Base-by-base conservation (phyloP, 2,888 invertebrate species). In the Drosophila picticornis region DNA sequence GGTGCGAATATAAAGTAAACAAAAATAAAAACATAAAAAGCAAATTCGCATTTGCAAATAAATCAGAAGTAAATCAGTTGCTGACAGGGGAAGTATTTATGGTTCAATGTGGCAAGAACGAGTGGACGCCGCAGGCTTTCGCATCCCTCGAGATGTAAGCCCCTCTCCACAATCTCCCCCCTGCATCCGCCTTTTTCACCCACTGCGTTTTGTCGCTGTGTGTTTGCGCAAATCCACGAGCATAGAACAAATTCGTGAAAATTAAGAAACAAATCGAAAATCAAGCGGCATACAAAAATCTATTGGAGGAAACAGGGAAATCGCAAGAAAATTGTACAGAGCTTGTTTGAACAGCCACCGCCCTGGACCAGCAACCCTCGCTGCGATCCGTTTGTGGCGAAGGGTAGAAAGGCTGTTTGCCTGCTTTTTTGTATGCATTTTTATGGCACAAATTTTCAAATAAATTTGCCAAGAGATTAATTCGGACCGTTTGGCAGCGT, bases 1-100 rank as follows among this genome's bases (percentile, higher is more conserved):
- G 87, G 87, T 85, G 90, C 88, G 87, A 88, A 88, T 88, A 88
- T 73, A 88, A 88, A 88, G 87, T 88, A 90, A 88, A 90, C 81
- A 88, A 83, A 83, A 87, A 89, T 90, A 88, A 72, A 87, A 88
- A 85, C 88, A 90, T 84, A 84, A 90, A 90, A 88, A 88, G 84
- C 77, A 88, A 90, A 88, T 87, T 88, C 88, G 89, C 90, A 88
- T 88, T 90, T 86, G 89, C 89, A 88, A 88, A 88, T 88, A 88
- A 88, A 90, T 89, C 88, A 90, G 90, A 87, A 75, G 90, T 72
- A 88, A 88, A 88, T 88, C 87, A 88, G 90, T 88, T 90, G 87
- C 90, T 89, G 87, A 88, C 87, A 88, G 85, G 90, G 87, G 90
- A 90, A 90, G 87, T 90, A 88, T 88, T 88, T 88, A 88, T 88